phyloP scores from a whole-genome alignment of 2,113 vertebrate genomes.

The Addax nasomaculatus region DNA sequence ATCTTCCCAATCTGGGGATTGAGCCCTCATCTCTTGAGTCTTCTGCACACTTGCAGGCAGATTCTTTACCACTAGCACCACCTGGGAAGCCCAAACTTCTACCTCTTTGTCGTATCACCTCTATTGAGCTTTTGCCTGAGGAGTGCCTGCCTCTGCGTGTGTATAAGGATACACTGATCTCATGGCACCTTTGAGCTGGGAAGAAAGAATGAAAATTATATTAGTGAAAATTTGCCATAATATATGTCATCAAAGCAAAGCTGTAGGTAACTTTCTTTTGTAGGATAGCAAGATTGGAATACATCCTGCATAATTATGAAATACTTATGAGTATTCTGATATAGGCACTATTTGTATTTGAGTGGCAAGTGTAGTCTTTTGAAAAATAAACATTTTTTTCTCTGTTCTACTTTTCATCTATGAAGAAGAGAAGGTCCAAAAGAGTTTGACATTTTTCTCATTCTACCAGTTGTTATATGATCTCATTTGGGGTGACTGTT shows the following conservation, averaged over 20 bases:
- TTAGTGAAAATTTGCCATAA: not conserved
- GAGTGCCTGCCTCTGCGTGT: not conserved
- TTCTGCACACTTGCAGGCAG: not conserved
- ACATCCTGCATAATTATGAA: not conserved
- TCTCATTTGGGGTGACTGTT: not conserved
- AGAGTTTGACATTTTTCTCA: not conserved
- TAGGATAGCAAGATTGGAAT: not conserved
- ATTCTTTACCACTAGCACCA: not conserved
- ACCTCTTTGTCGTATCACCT: not conserved
- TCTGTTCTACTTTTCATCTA: constrained; percentile 1
- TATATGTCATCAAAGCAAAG: not conserved
- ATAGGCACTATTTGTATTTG: not conserved
- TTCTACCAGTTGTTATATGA: not conserved
- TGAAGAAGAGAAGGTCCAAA: not conserved
- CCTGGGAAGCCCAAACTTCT: not conserved
- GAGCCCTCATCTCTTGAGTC: not conserved
- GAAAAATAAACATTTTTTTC: not conserved
- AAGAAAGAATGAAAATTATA: not conserved
- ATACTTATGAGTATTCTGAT: not conserved
- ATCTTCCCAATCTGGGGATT: not conserved
- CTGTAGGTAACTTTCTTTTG: not conserved
- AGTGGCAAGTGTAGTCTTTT: not conserved
- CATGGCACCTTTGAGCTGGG: not conserved
- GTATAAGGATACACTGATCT: not conserved
- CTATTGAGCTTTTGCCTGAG: not conserved